These are phyloP conservation scores for Drosophila serrata DNA, from an alignment of 1,140 invertebrate species.

Conservation along the genomic window DNA sequence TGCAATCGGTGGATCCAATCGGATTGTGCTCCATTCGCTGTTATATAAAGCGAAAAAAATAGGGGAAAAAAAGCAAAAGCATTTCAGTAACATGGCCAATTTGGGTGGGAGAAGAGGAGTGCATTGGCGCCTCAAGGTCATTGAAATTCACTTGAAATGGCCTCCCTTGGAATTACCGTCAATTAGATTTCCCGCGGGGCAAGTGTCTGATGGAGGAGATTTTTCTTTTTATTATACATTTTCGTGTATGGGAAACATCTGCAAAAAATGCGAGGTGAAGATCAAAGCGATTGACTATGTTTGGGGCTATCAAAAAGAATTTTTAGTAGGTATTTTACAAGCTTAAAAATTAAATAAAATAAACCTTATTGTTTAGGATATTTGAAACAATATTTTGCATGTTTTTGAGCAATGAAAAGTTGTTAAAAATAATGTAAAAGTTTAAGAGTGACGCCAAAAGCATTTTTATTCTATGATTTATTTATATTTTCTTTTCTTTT, in stretches of 20 bases:
- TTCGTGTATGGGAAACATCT: constrained; percentile 3
- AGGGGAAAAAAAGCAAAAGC: constrained; percentile 32
- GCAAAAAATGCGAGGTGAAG: neutral
- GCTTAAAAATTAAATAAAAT: too few species aligned
- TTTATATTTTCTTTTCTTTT: too few species aligned
- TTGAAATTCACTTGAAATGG: constrained; percentile 56
- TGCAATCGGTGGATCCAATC: constrained; percentile 42
- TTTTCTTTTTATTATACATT: constrained; percentile 25
- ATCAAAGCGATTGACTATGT: too few species aligned
- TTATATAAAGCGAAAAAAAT: constrained; percentile 68
- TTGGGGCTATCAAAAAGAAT: too few species aligned
- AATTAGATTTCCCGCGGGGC: constrained; percentile 26
- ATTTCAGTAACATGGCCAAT: too few species aligned
- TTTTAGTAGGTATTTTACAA: too few species aligned
- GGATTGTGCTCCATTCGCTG: constrained; percentile 30
- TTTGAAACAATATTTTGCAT: too few species aligned
- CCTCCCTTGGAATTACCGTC: constrained; percentile 9
- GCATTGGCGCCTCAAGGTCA: constrained; percentile 75
- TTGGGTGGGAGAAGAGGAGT: constrained; percentile 45
- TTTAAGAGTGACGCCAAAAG: too few species aligned
- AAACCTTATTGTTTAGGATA: too few species aligned
- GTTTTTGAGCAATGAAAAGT: too few species aligned
- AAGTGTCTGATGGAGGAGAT: neutral
- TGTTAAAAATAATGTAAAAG: too few species aligned
- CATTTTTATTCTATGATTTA: too few species aligned